Evolutionary conservation across 2,797 vertebrate genomes (phyloP), one percentile per base, ranked within the genome.

Genomic region (Eleutherodactylus coqui): DNA sequence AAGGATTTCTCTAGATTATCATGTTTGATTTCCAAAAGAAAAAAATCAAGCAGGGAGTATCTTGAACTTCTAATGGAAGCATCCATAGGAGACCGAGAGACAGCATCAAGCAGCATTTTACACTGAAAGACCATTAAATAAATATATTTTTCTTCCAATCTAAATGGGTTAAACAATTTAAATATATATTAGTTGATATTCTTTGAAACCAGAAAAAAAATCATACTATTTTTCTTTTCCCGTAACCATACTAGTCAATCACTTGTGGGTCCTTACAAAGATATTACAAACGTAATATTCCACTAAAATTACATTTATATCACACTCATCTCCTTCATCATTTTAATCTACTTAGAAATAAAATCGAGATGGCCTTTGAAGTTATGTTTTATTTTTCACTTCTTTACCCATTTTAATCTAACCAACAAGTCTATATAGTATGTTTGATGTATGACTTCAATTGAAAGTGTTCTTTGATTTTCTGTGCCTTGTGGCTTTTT

Each of bases 1-100:
- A 91, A 85, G 86, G 89, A 90, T 91, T 93, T 92, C 92, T 93
- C 89, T 91, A 89, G 76, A 89, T 90, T 90, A 87, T 89, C 87
- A 82, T 87, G 78, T 88, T 87, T 89, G 82, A 87, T 88, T 89
- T 77, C 55, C 81, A 88, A 89, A 81, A 78, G 83, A 73, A 51
- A 62, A 58, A 70, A 53, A 41, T 45, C 5, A 24, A 67, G 19
- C 10, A 79, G 21, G 55, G 34, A 29, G 38, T 19, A 27, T 64
- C 62, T 38, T 73, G 64, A 86, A 67, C 83, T 58, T 21, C 41
- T 51, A 60, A 76, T 87, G 79, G 80, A 85, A 85, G n/a, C 29
- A 60, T 58, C 55, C 34, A 77, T 64, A 77, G 62, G 45, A 58
- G 80, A 87, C 27, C 84, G 0, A 0, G 41, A 8, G 45, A 75